Percentiles rank a stretch among this genome's conserved stretches.
These are phyloP conservation scores for Colinus virginianus DNA, from an alignment of 2,113 vertebrate species.

Conservation along the genomic window DNA sequence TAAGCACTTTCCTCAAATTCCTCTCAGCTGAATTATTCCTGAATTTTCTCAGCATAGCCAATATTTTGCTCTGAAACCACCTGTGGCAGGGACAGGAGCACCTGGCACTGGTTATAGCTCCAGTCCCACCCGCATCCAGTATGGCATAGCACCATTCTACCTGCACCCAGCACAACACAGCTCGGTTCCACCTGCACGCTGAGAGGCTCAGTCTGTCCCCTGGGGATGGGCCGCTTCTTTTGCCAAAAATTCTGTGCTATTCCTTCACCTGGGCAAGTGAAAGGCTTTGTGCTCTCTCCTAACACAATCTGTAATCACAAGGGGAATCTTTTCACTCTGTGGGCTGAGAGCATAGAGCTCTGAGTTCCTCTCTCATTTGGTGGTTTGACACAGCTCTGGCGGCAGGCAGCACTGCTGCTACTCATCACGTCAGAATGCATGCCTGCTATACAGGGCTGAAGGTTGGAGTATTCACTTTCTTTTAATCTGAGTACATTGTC, in stretches of 20 bases:
- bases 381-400: neutral
- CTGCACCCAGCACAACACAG: too few relatives aligned
- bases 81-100: neutral
- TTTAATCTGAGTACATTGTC: neutral
- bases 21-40: neutral
- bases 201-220: neutral
- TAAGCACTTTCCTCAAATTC: neutral
- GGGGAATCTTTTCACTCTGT: neutral
- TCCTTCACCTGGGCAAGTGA: neutral
- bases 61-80: neutral
- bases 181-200: too few relatives aligned
- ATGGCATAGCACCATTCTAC: too few relatives aligned
- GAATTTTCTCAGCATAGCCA: neutral
- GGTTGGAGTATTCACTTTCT: neutral
- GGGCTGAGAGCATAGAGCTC: neutral
- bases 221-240: neutral
- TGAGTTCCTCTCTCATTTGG: neutral
- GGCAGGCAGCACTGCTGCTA: neutral
- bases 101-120: fast-evolving
- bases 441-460: neutral
- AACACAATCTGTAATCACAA: neutral
- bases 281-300: neutral
- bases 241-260: neutral
- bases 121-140: neutral
- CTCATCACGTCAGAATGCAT: neutral